phyloP scores from a whole-genome alignment of 2,113 vertebrate species.

The Hepsetus odoe region DNA sequence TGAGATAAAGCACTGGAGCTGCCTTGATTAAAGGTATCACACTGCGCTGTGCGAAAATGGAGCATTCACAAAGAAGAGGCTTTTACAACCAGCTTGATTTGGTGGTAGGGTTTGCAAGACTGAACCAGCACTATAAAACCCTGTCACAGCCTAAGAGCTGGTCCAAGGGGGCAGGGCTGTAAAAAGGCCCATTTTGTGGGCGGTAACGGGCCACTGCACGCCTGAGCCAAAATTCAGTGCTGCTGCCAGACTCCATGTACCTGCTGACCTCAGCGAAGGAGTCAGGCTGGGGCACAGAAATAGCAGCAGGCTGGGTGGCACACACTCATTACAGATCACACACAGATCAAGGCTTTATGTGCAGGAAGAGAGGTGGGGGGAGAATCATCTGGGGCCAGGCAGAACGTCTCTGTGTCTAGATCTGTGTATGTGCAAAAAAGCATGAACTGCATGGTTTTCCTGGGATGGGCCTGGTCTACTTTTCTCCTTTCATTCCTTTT shows the following conservation, averaged over 20 bases:
- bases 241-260: constrained; percentile 38
- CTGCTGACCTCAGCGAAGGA: constrained; percentile 52
- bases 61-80: constrained; percentile 16
- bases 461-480: constrained; percentile 19
- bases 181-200: constrained; percentile 36
- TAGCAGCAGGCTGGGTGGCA: constrained; percentile 56
- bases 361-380: constrained; percentile 38
- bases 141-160: constrained; percentile 28
- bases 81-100: constrained; percentile 42
- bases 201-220: constrained; percentile 24
- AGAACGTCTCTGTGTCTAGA: constrained; percentile 39
- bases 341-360: constrained; percentile 56
- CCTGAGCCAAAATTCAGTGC: background rate
- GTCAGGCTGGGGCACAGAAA: constrained; percentile 45
- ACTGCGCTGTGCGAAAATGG: constrained; percentile 23
- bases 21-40: constrained; percentile 50
- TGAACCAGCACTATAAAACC: constrained; percentile 29
- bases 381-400: constrained; percentile 43
- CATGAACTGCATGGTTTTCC: constrained; percentile 16
- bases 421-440: constrained; percentile 38
- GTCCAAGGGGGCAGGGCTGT: constrained; percentile 20
- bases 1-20: constrained; percentile 46
- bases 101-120: constrained; percentile 18
- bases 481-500: constrained; percentile 23
- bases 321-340: constrained; percentile 47